phyloP scores from a whole-genome alignment of 2,797 vertebrate species.

The Poecilia gillii region DNA sequence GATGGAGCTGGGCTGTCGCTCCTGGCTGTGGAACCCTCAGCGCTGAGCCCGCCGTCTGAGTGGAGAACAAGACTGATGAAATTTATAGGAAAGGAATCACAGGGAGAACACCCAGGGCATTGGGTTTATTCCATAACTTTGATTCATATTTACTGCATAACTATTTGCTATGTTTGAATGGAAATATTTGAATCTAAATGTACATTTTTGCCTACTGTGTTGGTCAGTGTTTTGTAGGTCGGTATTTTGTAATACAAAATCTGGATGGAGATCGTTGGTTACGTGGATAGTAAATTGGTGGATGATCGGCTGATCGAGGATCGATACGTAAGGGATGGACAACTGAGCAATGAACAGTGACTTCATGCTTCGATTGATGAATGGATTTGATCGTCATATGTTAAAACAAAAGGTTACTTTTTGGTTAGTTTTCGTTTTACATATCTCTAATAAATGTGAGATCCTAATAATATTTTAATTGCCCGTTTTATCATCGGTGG shows the following conservation, averaged over 20 bases:
- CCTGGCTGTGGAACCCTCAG: slow-evolving; percentile 80
- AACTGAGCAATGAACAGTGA: background rate
- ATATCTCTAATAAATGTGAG: background rate
- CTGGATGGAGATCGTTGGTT: background rate
- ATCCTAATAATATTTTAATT: background rate
- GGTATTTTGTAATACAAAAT: background rate
- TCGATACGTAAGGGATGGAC: background rate
- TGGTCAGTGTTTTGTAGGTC: background rate
- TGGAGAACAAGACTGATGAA: background rate
- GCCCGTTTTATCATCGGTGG: background rate
- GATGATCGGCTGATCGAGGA: background rate
- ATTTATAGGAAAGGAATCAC: background rate
- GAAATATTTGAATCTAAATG: background rate
- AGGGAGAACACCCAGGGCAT: background rate
- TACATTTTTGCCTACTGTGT: background rate
- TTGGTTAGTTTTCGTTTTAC: background rate
- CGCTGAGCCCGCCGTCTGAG: slow-evolving; percentile 79
- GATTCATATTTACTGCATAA: background rate
- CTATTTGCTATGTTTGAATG: background rate
- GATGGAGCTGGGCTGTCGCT: slow-evolving; percentile 89
- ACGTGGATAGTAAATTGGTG: background rate
- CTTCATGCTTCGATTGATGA: background rate
- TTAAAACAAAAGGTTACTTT: background rate
- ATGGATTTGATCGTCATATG: background rate
- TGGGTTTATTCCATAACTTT: background rate